phyloP scores from a whole-genome alignment of 2,888 invertebrate genomes.

The Drosophila paranaensis region DNA sequence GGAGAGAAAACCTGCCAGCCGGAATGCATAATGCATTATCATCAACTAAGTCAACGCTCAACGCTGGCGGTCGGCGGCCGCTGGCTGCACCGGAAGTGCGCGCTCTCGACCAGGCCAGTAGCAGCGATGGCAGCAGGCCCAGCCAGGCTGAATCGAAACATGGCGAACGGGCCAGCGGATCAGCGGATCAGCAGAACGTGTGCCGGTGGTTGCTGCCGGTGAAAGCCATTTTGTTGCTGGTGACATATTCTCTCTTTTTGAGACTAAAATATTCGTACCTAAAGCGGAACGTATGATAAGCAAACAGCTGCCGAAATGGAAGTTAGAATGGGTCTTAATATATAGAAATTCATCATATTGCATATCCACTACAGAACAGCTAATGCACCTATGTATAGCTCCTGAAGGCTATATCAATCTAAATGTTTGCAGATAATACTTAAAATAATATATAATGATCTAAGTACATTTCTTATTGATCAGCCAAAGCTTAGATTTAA shows the following conservation, averaged over 20 bases:
- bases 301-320: neutral
- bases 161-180: slow-evolving; percentile 45
- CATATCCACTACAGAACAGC: neutral
- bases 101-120: slow-evolving; percentile 40
- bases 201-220: slow-evolving; percentile 28
- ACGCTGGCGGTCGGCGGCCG: slow-evolving; percentile 68
- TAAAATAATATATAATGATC: too few species aligned
- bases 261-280: neutral
- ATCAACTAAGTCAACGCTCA: slow-evolving; percentile 45
- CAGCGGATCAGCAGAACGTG: slow-evolving; percentile 54
- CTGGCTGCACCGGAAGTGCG: slow-evolving; percentile 49
- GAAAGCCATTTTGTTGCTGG: slow-evolving; percentile 47
- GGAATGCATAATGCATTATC: slow-evolving; percentile 74
- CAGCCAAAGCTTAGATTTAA: too few species aligned
- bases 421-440: too few species aligned
- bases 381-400: too few species aligned
- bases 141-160: slow-evolving; percentile 20
- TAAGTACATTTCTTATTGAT: too few species aligned
- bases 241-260: slow-evolving; percentile 15
- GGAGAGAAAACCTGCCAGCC: slow-evolving; percentile 38
- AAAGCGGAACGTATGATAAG: neutral
- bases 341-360: too few species aligned
- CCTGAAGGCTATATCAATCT: too few species aligned
- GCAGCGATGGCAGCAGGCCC: slow-evolving; percentile 36
- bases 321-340: too few species aligned